A percentile compares a stretch with the other conserved stretches of the same genome.
These are phyloP conservation scores for Habrosyne pyritoides DNA, from an alignment of 2,888 invertebrate genomes.

Conservation along the genomic window DNA sequence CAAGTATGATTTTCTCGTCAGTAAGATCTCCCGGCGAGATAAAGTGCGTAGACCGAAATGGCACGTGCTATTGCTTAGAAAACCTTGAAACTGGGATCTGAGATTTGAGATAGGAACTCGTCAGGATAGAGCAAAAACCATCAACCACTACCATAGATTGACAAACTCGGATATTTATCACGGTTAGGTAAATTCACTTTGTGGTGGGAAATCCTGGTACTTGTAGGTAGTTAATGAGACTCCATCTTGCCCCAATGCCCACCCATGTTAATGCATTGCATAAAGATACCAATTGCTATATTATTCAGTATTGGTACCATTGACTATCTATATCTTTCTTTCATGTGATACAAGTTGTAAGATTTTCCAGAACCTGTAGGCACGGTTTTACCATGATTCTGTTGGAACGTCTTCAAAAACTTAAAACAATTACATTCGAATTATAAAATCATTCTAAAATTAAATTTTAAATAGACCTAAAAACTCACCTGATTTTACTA, in stretches of 20 bases:
- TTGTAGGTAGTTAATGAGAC: too few species aligned
- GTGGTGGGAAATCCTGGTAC: background rate
- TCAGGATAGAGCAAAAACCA: constrained; percentile 8
- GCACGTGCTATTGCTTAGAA: constrained; percentile 38
- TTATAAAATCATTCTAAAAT: background rate
- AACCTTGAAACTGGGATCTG: constrained; percentile 15
- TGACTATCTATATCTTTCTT: too few species aligned
- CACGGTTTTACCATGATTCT: too few species aligned
- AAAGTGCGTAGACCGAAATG: constrained; percentile 38
- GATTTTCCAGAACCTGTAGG: too few species aligned
- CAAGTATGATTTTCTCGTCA: constrained; percentile 46
- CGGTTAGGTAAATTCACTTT: background rate
- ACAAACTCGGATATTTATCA: background rate
- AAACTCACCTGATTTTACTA: too few species aligned
- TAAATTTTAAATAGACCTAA: background rate
- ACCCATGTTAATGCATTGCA: too few species aligned
- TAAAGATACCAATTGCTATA: too few species aligned
- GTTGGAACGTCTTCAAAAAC: too few species aligned
- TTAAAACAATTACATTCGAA: too few species aligned
- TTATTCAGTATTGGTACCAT: too few species aligned
- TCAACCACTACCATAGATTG: background rate
- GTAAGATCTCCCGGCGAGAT: constrained; percentile 36
- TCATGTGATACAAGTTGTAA: too few species aligned
- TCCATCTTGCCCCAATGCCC: too few species aligned
- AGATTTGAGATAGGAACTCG: constrained; percentile 13